Percentiles rank a stretch among this genome's conserved stretches.
Conservation (phyloP, 2,888 invertebrate species). For the Melangyna quadrimaculata region DNA sequence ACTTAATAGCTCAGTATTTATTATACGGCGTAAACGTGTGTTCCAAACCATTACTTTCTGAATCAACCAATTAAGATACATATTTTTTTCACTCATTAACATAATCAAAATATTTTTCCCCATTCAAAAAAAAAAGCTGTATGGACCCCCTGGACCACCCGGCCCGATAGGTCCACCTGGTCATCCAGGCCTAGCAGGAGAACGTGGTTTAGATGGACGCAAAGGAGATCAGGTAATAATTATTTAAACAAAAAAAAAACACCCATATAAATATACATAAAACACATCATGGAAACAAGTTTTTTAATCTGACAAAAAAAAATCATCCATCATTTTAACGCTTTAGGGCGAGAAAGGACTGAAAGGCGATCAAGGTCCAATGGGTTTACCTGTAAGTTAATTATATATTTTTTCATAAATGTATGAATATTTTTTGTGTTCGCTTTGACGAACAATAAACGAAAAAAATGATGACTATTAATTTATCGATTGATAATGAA, state of each 20-base stretch:
- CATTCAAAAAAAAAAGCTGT: constrained; percentile 79
- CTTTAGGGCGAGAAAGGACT: constrained; percentile 79
- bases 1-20: too few relatives aligned
- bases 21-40: too few relatives aligned
- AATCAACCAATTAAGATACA: not conserved
- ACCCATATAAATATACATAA: constrained; percentile 21
- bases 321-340: constrained; percentile 72
- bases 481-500: constrained; percentile 59
- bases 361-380: constrained; percentile 87
- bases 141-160: constrained; percentile 84
- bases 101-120: constrained; percentile 40
- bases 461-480: constrained; percentile 43
- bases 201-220: constrained; percentile 88
- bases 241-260: constrained; percentile 33
- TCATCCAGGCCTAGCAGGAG: constrained; percentile 79
- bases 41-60: too few relatives aligned
- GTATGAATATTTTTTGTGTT: not conserved
- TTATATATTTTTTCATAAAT: constrained; percentile 39
- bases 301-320: constrained; percentile 51
- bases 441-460: constrained; percentile 26
- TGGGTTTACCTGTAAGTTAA: constrained; percentile 95
- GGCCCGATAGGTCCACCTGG: constrained; percentile 89
- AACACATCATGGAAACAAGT: constrained; percentile 11
- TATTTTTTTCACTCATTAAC: constrained; percentile 8
- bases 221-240: constrained; percentile 90